Conservation (phyloP, 2,113 vertebrate species). For the Heloderma charlesbogerti region DNA sequence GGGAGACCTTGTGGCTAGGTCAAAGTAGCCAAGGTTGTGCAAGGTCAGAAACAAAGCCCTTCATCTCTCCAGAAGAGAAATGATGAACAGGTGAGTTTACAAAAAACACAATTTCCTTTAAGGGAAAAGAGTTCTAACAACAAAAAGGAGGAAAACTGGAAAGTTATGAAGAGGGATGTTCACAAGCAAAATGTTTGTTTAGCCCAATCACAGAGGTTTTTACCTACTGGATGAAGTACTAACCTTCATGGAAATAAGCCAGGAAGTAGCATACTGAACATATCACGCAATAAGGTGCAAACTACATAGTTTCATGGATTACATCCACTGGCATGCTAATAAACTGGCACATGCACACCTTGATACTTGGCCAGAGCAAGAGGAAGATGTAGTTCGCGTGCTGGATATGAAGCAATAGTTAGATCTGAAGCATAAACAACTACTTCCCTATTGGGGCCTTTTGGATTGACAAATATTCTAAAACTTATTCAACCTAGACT, state of each 20-base stretch:
- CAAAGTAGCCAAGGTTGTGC: not conserved
- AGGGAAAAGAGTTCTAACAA: not conserved
- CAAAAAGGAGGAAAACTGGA: not conserved
- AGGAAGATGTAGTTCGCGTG: not conserved
- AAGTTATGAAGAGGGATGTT: not conserved
- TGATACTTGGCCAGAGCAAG: not conserved
- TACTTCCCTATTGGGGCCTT: not conserved
- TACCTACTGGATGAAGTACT: not conserved
- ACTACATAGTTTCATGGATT: not conserved
- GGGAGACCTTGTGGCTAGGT: too few species aligned
- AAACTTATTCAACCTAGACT: not conserved
- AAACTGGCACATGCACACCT: not conserved
- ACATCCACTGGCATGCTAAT: not conserved
- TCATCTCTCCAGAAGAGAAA: not conserved
- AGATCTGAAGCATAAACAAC: not conserved
- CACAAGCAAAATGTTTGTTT: constrained; percentile 13
- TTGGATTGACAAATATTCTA: not conserved
- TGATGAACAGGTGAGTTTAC: not conserved
- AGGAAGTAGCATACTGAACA: not conserved
- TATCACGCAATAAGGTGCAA: not conserved
- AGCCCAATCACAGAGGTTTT: not conserved
- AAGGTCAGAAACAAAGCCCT: not conserved
- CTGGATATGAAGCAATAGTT: not conserved
- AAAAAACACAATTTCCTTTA: not conserved
- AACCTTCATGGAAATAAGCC: not conserved